Percentiles rank a stretch among this genome's conserved stretches.
These are phyloP conservation scores for Epinephelus fuscoguttatus DNA, from an alignment of 2,113 vertebrate species.

Conservation along the genomic window DNA sequence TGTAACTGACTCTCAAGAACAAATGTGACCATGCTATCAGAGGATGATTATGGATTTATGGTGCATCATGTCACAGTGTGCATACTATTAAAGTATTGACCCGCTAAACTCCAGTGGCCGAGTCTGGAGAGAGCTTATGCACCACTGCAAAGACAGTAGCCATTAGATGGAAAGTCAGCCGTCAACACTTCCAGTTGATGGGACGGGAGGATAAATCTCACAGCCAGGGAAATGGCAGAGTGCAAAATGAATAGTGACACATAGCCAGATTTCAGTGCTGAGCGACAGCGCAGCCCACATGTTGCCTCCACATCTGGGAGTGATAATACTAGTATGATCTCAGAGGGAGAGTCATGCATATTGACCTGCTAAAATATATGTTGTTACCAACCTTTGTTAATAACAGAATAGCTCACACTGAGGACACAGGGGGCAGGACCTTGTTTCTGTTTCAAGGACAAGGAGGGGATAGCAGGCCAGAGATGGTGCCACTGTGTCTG, in stretches of 20 bases:
- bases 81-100: slow-evolving; percentile 32
- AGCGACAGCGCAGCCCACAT: slow-evolving; percentile 53
- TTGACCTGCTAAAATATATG: slow-evolving; percentile 44
- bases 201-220: slow-evolving; percentile 43
- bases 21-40: slow-evolving; percentile 24
- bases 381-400: slow-evolving; percentile 58
- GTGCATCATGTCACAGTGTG: slow-evolving; percentile 5
- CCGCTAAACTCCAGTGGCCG: slow-evolving; percentile 6
- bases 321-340: slow-evolving; percentile 79
- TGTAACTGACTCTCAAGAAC: slow-evolving; percentile 4
- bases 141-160: slow-evolving; percentile 24
- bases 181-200: slow-evolving; percentile 48
- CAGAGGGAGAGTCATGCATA: slow-evolving; percentile 70
- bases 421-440: slow-evolving; percentile 30
- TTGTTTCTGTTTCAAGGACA: slow-evolving; percentile 57
- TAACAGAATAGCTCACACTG: slow-evolving; percentile 40
- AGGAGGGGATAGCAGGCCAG: slow-evolving; percentile 26
- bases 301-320: slow-evolving; percentile 78
- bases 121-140: neutral
- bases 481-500: slow-evolving; percentile 63
- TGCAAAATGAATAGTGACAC: slow-evolving; percentile 46
- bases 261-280: slow-evolving; percentile 30
- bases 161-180: slow-evolving; percentile 39
- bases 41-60: slow-evolving; percentile 47
- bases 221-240: slow-evolving; percentile 21